Conservation (phyloP, 2,113 vertebrate species). For the Propithecus coquereli region DNA sequence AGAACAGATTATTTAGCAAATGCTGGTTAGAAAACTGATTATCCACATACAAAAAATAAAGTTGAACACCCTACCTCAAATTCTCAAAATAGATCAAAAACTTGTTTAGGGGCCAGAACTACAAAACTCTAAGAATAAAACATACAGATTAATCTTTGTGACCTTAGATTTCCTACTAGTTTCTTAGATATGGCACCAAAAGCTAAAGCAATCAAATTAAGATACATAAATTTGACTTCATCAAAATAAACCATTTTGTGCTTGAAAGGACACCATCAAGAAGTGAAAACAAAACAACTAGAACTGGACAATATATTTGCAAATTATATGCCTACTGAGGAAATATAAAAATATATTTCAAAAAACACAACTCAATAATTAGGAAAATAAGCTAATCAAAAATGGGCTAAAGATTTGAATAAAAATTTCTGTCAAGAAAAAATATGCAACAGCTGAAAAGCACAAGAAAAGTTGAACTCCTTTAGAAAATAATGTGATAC, state of each 20-base stretch:
- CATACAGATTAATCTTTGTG: background rate
- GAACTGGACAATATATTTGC: too few relatives aligned
- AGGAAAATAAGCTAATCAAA: too few relatives aligned
- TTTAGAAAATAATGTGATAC: too few relatives aligned
- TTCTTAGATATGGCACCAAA: background rate
- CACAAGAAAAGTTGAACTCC: too few relatives aligned
- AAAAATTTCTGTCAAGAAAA: too few relatives aligned
- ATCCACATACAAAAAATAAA: background rate
- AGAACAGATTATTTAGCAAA: background rate
- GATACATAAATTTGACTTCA: too few relatives aligned
- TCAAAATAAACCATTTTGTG: background rate
- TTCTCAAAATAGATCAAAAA: background rate
- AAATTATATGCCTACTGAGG: too few relatives aligned
- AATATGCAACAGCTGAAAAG: too few relatives aligned
- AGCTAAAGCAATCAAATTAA: background rate
- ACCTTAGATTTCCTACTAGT: background rate
- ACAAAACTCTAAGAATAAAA: background rate
- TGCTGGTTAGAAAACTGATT: background rate
- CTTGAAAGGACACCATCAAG: background rate
- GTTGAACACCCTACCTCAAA: background rate
- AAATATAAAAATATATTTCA: too few relatives aligned
- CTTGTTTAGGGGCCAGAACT: accelerated
- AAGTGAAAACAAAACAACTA: too few relatives aligned
- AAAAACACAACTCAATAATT: too few relatives aligned
- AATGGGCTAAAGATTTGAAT: too few relatives aligned